These are phyloP conservation scores for Eupithecia tripunctaria DNA, from an alignment of 2,888 invertebrate genomes.

Conservation along the genomic window DNA sequence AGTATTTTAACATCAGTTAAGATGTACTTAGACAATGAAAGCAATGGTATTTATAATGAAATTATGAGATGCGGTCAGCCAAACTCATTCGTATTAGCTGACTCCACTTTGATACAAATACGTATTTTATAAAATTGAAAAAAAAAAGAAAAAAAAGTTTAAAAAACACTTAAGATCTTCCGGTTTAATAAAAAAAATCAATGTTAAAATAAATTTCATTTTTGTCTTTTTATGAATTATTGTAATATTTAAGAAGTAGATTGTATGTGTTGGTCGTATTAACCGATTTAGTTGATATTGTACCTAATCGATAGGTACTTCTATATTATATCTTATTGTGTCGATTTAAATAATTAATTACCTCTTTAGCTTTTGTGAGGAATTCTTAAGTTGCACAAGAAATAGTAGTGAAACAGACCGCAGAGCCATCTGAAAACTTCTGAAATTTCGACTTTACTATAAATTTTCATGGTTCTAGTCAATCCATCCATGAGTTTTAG, in stretches of 20 bases:
- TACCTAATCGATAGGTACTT: conserved; percentile 79
- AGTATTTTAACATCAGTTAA: conserved; percentile 82
- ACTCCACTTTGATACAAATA: conserved; percentile 82
- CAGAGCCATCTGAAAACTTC: conserved; percentile 46
- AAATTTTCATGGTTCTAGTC: neutral
- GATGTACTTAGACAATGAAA: conserved; percentile 77
- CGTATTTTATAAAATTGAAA: conserved; percentile 79
- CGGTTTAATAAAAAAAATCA: conserved; percentile 68
- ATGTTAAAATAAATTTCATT: conserved; percentile 74
- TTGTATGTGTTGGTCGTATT: conserved; percentile 80
- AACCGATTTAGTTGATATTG: conserved; percentile 82
- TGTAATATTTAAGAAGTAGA: conserved; percentile 77
- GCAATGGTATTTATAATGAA: conserved; percentile 82
- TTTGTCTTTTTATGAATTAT: conserved; percentile 81
- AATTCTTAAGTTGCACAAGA: conserved; percentile 80
- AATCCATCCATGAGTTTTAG: conserved; percentile 9
- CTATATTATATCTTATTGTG: conserved; percentile 81
- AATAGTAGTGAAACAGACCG: conserved; percentile 73
- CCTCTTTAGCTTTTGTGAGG: conserved; percentile 83
- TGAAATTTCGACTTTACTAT: neutral
- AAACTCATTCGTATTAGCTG: conserved; percentile 77
- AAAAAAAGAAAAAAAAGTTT: conserved; percentile 65
- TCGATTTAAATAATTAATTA: conserved; percentile 78
- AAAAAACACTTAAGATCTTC: conserved; percentile 81
- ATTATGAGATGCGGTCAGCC: conserved; percentile 73